A percentile compares a stretch with the other conserved stretches of the same genome.
phyloP scores from a whole-genome alignment of 1,140 invertebrate species.

The Sycobia sp. region DNA sequence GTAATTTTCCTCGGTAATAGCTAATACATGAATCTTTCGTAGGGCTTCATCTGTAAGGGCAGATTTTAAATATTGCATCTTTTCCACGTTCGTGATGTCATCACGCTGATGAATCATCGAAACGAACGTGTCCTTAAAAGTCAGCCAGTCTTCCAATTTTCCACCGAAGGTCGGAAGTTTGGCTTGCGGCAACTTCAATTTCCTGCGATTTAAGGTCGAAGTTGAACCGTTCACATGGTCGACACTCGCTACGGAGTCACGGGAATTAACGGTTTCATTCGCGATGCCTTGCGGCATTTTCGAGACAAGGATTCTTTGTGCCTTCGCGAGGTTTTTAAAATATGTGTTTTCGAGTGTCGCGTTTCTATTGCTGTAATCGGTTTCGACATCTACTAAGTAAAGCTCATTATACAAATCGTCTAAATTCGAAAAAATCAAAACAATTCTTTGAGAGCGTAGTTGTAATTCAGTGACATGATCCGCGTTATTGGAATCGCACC shows the following conservation, averaged over 20 bases:
- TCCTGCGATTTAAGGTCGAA: neutral
- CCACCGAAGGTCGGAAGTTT: neutral
- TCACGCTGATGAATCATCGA: constrained; percentile 5
- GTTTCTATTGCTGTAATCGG: neutral
- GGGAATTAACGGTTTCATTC: too few species aligned
- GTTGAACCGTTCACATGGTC: neutral
- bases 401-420: constrained; percentile 13
- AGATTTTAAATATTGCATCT: too few species aligned
- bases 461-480: constrained; percentile 5
- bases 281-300: too few species aligned
- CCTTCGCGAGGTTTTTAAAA: too few species aligned
- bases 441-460: neutral
- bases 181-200: constrained; percentile 5
- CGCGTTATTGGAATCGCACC: neutral
- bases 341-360: neutral
- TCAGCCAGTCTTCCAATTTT: too few species aligned
- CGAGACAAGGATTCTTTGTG: too few species aligned
- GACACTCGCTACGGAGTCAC: too few species aligned
- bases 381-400: neutral
- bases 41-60: neutral
- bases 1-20: constrained; percentile 11
- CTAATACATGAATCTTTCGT: too few species aligned
- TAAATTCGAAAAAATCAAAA: neutral
- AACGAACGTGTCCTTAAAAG: constrained; percentile 10
- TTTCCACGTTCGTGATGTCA: too few species aligned